Base-by-base conservation (phyloP, 2,113 vertebrate genomes). In the Harpagus bidentatus region DNA sequence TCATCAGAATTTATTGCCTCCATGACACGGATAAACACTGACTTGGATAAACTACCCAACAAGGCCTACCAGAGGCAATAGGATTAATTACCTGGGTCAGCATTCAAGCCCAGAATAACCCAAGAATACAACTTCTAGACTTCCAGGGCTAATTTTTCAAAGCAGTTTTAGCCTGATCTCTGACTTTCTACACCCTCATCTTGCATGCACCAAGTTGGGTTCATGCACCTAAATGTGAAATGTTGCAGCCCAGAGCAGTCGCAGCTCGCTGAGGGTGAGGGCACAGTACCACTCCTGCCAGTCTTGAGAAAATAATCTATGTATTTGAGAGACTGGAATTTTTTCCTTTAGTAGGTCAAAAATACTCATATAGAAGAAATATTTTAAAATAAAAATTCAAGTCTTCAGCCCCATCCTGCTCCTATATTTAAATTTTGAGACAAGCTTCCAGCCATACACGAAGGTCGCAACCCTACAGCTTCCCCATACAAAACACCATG, bases 281-380 rank as follows among this genome's bases (percentile, higher is more conserved):
- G 31, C 34, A 66, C 0, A 0, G 55, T 36, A 34, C 20, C 12
- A 25, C 25, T 52, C 48, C 43, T 25, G 50, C 18, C 69, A 43
- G 10, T 31, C 21, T 48, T 17, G 13, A 21, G 10, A 55, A 34
- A 0, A 1, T 22, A 43, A 26, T 11, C 13, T 2, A 25, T 6
- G 1, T 16, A 10, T 15, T 56, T 34, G 28, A 52, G 7, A 72
- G 4, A 65, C 0, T 18, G 32, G 16, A 28, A 2, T 4, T 23
- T 71, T 56, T 82, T n/a, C 36, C 18, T 79, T n/a, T 20, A n/a
- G 50, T 10, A 45, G 10, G 47, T 42, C 10, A 77, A 67, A 65
- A 48, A 38, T 6, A 52, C 10, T 16, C 4, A 38, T 0, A 2
- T 7, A 76, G 52, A 76, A 86, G 3, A 79, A 76, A 42, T 16